Base-by-base conservation (phyloP, 1,140 invertebrate genomes). In the Drosophila pachea region DNA sequence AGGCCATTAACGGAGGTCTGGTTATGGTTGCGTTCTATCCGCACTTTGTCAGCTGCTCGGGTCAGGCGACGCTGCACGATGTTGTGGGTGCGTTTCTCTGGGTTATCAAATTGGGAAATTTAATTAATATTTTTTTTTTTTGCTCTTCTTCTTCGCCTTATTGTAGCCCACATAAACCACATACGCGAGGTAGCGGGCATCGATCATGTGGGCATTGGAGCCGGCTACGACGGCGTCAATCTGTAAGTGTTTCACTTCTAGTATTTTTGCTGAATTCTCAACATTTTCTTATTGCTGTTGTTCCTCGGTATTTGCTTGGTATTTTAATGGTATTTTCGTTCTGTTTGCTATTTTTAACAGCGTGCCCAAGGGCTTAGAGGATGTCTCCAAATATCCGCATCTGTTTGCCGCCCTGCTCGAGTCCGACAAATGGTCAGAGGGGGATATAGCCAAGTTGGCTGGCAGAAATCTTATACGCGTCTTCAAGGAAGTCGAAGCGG, bases 11-110 rank as follows among this genome's bases (percentile, higher is more conserved):
- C 76, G 92, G 94, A 68, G 95, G 96, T 36, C 92, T 97, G 62
- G 94, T 97, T 14, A 97, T 97, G 96, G 95, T 97, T 52, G 96
- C 95, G 73, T 97, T 97, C 90, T 97, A 94, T 89, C 94, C 93
- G 42, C 92, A 93, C 88, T 97, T 96, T 90, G 93, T 97, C 82
- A 96, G 94, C 89, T 97, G 95, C 90, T 91, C 92, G 55, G 92
- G 92, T 62, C 94, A 93, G 81, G 94, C 94, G 43, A 95, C 93
- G 12, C 89, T 95, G 59, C 92, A 94, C 56, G 94, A 95, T 89
- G 94, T 95, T 56, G 94, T 94, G 76, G 94, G 93, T 94, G 89
- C 91, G 91, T 90, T 52, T 35, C n/a, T 9, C 32, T 45, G 12
- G 16, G 8, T n/a, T n/a, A n/a, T n/a, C n/a, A 22, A 22, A 2